Evolutionary conservation across 1,140 invertebrate species (phyloP).

Genomic region (Megathymus violae): DNA sequence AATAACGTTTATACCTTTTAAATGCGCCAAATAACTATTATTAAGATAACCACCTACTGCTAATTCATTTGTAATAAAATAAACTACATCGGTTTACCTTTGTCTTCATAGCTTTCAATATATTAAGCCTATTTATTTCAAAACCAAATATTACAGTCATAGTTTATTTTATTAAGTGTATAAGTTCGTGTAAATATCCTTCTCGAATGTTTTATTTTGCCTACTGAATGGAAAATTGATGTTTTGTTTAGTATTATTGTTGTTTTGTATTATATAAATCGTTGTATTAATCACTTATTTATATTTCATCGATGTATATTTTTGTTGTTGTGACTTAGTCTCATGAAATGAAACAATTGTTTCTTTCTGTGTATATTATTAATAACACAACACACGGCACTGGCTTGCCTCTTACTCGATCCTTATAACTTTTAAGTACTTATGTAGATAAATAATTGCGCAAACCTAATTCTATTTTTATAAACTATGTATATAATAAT

Average conservation of each 20-base stretch:
- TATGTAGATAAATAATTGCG: slow-evolving; percentile 48
- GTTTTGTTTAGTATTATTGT: slow-evolving; percentile 78
- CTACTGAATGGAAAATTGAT: slow-evolving; percentile 61
- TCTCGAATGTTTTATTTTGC: slow-evolving; percentile 71
- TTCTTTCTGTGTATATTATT: slow-evolving; percentile 27
- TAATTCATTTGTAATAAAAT: slow-evolving; percentile 27
- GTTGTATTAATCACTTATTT: slow-evolving; percentile 75
- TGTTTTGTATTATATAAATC: slow-evolving; percentile 79
- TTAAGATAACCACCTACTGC: slow-evolving; percentile 27
- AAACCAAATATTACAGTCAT: slow-evolving; percentile 83
- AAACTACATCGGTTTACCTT: slow-evolving; percentile 36
- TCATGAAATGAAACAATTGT: slow-evolving; percentile 51
- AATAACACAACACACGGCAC: slow-evolving; percentile 57
- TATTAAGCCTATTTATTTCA: slow-evolving; percentile 82
- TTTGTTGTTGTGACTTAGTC: slow-evolving; percentile 67
- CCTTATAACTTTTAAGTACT: slow-evolving; percentile 46
- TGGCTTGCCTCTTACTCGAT: slow-evolving; percentile 57
- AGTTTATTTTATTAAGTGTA: slow-evolving; percentile 74
- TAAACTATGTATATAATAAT: slow-evolving; percentile 55
- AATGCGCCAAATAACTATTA: slow-evolving; percentile 34
- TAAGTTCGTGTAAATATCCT: slow-evolving; percentile 80
- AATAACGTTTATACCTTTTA: slow-evolving; percentile 43
- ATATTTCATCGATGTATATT: slow-evolving; percentile 78
- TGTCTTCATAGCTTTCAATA: slow-evolving; percentile 76
- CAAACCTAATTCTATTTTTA: slow-evolving; percentile 47